phyloP scores from a whole-genome alignment of 2,797 vertebrate genomes.

The Atherinosoma microstoma region DNA sequence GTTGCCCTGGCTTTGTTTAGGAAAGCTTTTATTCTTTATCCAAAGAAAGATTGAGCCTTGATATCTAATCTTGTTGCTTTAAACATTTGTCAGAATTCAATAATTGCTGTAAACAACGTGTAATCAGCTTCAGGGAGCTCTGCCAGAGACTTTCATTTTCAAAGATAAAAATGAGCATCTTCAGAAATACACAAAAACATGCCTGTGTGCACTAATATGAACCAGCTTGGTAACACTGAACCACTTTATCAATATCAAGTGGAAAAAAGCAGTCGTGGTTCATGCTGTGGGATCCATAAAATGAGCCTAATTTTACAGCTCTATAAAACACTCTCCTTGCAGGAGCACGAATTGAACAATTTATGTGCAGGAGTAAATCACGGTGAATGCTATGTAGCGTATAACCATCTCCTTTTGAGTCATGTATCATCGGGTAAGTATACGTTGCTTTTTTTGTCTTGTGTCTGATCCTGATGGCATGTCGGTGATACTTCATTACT shows the following conservation, averaged over 20 bases:
- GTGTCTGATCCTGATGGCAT: background rate
- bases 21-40: conserved; percentile 70
- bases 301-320: conserved; percentile 79
- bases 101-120: conserved; percentile 79
- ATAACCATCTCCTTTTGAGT: conserved; percentile 42
- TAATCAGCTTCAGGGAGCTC: conserved; percentile 77
- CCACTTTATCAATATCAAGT: conserved; percentile 76
- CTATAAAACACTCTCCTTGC: conserved; percentile 76
- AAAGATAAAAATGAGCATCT: conserved; percentile 79
- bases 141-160: conserved; percentile 67
- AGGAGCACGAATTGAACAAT: conserved; percentile 63
- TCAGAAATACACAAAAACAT: conserved; percentile 53
- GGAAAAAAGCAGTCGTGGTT: conserved; percentile 75
- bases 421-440: conserved; percentile 16
- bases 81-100: conserved; percentile 83
- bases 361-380: conserved; percentile 73
- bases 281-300: conserved; percentile 80
- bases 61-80: conserved; percentile 78
- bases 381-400: conserved; percentile 41
- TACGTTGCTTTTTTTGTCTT: no score
- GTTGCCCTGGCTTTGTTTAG: conserved; percentile 76
- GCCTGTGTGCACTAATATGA: conserved; percentile 57
- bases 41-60: conserved; percentile 70
- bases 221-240: conserved; percentile 67
- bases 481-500: background rate